Conservation (phyloP, 2,113 vertebrate species). For the Corythoichthys intestinalis region DNA sequence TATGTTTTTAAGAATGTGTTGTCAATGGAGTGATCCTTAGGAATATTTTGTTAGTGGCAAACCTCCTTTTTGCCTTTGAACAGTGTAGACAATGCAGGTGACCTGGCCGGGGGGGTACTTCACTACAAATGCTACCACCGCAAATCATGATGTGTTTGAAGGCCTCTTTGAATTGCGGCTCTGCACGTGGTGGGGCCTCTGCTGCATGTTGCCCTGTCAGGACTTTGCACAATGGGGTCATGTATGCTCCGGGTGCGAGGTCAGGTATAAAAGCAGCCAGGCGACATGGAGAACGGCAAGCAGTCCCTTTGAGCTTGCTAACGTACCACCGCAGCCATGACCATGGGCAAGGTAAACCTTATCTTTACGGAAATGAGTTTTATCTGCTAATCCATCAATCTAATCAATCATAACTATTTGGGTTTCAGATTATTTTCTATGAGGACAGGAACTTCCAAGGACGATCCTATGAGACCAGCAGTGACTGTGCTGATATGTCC, state of each 20-base stretch:
- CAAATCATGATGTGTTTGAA: constrained; percentile 48
- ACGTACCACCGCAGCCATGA: constrained; percentile 48
- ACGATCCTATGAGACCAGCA: constrained; percentile 68
- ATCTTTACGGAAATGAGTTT: background rate
- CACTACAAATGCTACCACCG: constrained; percentile 58
- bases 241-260: constrained; percentile 36
- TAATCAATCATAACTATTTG: background rate
- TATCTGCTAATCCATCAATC: background rate
- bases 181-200: constrained; percentile 41
- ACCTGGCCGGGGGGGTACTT: constrained; percentile 37
- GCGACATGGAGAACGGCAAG: constrained; percentile 32
- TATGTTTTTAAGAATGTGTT: background rate
- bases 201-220: constrained; percentile 65
- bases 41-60: constrained; percentile 28
- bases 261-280: constrained; percentile 62
- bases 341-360: constrained; percentile 65
- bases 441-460: constrained; percentile 76
- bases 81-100: constrained; percentile 37
- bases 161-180: constrained; percentile 48
- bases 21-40: background rate
- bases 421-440: constrained; percentile 68
- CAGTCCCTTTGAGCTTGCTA: constrained; percentile 41
- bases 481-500: constrained; percentile 67
- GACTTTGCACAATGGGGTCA: constrained; percentile 65
- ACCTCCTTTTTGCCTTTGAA: constrained; percentile 33